A percentile compares a stretch with the other conserved stretches of the same genome.
Conservation (phyloP, 2,797 vertebrate genomes). For the Smutsia gigantea region DNA sequence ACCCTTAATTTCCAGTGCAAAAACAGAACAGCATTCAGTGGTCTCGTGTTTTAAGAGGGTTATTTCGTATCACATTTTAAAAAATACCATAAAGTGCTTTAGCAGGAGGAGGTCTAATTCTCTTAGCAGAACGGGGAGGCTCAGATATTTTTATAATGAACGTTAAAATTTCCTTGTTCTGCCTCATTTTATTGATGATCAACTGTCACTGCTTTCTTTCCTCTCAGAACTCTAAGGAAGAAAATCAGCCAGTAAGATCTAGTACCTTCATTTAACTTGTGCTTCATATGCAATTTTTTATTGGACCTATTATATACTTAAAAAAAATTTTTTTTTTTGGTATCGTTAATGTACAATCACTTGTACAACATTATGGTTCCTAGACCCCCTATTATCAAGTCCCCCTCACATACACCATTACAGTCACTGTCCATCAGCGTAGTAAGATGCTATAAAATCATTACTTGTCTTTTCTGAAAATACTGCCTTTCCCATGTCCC, state of each 20-base stretch:
- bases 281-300: conserved; percentile 74
- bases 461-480: too few species aligned
- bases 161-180: conserved; percentile 60
- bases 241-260: conserved; percentile 61
- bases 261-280: conserved; percentile 51
- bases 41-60: conserved; percentile 48
- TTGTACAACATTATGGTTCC: too few species aligned
- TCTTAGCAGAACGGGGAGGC: conserved; percentile 38
- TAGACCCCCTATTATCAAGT: too few species aligned
- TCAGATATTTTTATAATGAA: conserved; percentile 53
- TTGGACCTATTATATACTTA: too few species aligned
- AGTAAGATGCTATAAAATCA: too few species aligned
- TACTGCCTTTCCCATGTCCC: too few species aligned
- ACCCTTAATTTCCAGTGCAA: conserved; percentile 69
- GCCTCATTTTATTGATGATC: conserved; percentile 70
- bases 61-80: conserved; percentile 60
- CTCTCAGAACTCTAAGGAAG: conserved; percentile 60
- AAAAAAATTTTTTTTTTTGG: too few species aligned
- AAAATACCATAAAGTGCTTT: conserved; percentile 43
- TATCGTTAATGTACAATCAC: too few species aligned
- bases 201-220: conserved; percentile 25
- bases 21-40: conserved; percentile 52
- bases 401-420: too few species aligned
- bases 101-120: background rate
- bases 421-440: too few species aligned